Conservation (phyloP, 2,888 invertebrate genomes). For the Tenthredo amoena region DNA sequence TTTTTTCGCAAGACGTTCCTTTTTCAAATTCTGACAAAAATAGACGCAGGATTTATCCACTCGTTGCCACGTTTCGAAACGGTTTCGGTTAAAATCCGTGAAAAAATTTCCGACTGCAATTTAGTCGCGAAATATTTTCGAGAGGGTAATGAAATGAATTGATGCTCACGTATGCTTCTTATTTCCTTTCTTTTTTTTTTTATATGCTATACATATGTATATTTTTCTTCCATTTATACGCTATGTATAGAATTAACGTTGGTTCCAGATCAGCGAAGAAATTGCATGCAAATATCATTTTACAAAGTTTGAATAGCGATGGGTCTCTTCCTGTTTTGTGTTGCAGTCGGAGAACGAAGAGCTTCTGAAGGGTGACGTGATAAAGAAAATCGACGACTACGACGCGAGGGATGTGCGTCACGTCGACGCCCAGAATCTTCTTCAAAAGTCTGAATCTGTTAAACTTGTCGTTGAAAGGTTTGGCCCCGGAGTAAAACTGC, state of each 20-base stretch:
- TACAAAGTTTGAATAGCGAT: neutral
- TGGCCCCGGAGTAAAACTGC: conserved; percentile 73
- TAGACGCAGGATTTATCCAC: neutral
- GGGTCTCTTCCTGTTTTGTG: neutral
- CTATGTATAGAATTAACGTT: no score
- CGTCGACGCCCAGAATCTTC: conserved; percentile 94
- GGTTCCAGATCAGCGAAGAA: neutral
- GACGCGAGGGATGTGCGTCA: conserved; percentile 93
- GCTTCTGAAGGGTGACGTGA: conserved; percentile 93
- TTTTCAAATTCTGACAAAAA: conserved; percentile 1
- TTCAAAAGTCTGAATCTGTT: conserved; percentile 90
- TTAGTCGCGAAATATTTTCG: neutral
- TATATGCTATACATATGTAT: no score
- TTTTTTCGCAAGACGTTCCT: neutral
- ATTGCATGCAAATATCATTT: neutral
- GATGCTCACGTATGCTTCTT: no score
- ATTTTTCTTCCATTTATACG: no score
- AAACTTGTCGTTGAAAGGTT: conserved; percentile 91
- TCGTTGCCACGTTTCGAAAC: neutral
- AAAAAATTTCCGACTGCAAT: neutral
- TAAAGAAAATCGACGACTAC: conserved; percentile 93
- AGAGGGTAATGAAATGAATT: neutral
- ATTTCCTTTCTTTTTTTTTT: no score
- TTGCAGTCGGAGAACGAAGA: conserved; percentile 90
- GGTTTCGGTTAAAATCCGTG: neutral